A percentile compares a stretch with the other conserved stretches of the same genome.
These are phyloP conservation scores for Polypedilum vanderplanki DNA, from an alignment of 1,140 invertebrate species.

Conservation along the genomic window DNA sequence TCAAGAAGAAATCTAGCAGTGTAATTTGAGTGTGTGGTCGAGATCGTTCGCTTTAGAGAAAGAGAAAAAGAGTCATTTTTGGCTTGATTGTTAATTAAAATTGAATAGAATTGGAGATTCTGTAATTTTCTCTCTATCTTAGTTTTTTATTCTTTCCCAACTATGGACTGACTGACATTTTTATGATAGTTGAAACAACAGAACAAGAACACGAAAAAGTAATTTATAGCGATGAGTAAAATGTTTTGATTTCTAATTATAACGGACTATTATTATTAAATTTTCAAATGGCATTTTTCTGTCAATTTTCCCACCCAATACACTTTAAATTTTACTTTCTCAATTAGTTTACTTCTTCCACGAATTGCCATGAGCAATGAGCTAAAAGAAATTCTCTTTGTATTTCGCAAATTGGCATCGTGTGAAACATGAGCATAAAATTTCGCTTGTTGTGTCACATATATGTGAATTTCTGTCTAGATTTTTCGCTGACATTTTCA, in stretches of 20 bases:
- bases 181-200: neutral
- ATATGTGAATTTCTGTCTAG: neutral
- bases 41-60: neutral
- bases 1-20: neutral
- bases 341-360: neutral
- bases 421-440: constrained; percentile 12
- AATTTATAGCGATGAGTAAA: neutral
- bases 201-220: neutral
- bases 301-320: too few relatives aligned
- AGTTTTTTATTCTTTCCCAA: neutral
- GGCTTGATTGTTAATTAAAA: constrained; percentile 13
- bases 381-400: neutral
- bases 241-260: neutral
- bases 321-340: too few relatives aligned
- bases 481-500: neutral
- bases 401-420: constrained; percentile 8
- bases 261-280: too few relatives aligned
- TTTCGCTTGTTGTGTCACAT: neutral
- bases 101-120: constrained; percentile 11
- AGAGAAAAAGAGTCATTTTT: neutral
- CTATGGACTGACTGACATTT: neutral
- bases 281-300: too few relatives aligned
- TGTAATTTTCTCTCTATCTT: neutral
- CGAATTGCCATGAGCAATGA: neutral
- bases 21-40: neutral